Evolutionary conservation across 2,113 vertebrate genomes (phyloP), one percentile per base, ranked within the genome.

Genomic region (Propithecus coquereli): DNA sequence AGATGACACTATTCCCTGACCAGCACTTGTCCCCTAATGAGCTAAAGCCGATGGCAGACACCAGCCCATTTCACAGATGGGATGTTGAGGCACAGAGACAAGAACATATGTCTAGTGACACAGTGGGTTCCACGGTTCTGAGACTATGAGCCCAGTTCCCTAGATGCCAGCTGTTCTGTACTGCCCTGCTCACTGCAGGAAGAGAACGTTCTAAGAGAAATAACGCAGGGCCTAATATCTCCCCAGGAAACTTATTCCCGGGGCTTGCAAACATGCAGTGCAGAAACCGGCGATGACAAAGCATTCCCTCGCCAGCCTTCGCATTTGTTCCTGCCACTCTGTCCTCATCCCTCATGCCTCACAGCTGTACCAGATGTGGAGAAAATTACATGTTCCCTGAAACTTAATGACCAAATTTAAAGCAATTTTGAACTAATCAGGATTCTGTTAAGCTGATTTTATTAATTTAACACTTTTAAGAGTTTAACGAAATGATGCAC

Each of bases 391-490:
- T 66, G 96, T 96, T 98, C 96, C 95, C 94, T 89, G 95, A 97
- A 97, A 98, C 93, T 94, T 97, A 98, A 98, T 96, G 95, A 97
- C 96, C 97, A 95, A 81, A 96, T 96, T 97, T 98, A 96, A 97
- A 96, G 96, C 95, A 97, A 98, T 97, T 96, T 96, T 45, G 20
- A 97, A 94, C 96, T 98, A 97, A 97, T 97, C 97, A 96, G 93
- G 68, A 85, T 83, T 97, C 96, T 97, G 96, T 95, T 94, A 84
- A 86, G 95, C 94, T 97, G 90, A 77, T 95, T 95, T 97, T 98
- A 98, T 98, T 98, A 97, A 98, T 97, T 91, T 95, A 98, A 96
- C 96, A 70, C 94, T 95, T 98, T 96, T 92, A 92, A 90, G 94
- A 89, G 88, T 93, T 92, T 87, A 87, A 89, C 86, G 45, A 93